Evolutionary conservation across 2,797 vertebrate species (phyloP).

Genomic region (Vipera ursinii): DNA sequence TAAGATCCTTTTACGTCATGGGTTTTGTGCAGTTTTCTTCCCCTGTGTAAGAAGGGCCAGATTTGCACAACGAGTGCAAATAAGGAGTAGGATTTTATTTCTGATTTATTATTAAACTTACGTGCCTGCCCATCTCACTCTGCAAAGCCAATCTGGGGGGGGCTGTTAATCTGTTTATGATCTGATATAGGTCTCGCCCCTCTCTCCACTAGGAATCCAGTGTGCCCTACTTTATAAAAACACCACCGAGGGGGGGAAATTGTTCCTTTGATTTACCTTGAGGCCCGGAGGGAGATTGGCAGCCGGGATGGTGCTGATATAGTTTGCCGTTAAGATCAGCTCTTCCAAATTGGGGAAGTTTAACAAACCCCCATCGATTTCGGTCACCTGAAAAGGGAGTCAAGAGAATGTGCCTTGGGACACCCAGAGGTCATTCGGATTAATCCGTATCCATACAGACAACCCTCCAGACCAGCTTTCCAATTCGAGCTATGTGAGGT

Average conservation of each 20-base stretch:
- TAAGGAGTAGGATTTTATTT: not conserved
- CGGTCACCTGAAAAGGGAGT: constrained; percentile 71
- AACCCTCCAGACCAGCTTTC: not conserved
- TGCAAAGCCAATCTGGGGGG: not conserved
- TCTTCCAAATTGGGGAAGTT: constrained; percentile 81
- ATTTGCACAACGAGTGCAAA: not conserved
- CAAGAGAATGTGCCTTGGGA: too few species aligned
- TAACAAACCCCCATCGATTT: constrained; percentile 76
- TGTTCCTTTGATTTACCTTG: constrained; percentile 65
- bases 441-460: not conserved
- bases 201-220: not conserved
- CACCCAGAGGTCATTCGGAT: not conserved
- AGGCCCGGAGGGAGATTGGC: constrained; percentile 76
- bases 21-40: not conserved
- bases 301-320: constrained; percentile 71
- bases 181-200: not conserved
- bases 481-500: not conserved
- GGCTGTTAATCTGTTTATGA: not conserved
- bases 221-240: not conserved
- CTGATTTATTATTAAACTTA: not conserved
- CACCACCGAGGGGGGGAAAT: not conserved
- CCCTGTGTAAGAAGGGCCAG: not conserved
- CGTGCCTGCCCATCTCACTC: not conserved
- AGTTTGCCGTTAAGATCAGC: constrained; percentile 80
- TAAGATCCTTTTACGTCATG: not conserved